Evolutionary conservation across 2,888 invertebrate species (phyloP), one percentile per base, ranked within the genome.

Genomic region (Steinernema scapterisci): DNA sequence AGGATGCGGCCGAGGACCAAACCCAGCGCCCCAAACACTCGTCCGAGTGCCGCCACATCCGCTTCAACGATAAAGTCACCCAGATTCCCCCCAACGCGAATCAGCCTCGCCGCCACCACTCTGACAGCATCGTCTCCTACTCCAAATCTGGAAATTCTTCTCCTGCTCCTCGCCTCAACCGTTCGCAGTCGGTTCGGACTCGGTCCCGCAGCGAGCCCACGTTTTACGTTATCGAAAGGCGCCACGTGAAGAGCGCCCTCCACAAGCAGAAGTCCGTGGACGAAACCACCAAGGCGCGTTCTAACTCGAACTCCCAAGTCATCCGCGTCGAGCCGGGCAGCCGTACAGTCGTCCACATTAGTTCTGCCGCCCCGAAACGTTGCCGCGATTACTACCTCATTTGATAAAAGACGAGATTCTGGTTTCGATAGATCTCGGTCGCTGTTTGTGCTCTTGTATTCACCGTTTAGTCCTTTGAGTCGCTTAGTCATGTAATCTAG

Each of bases 141-240:
- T 16, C 38, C 38, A 38, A 38, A 38, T 38, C 38, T 9, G 9
- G 38, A 3, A 38, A 38, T 9, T 38, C 38, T 38, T 21, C 27
- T 16, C 13, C 31, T 31, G 63, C 27, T 13, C 38, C 63, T 25
- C 63, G 38, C 16, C 31, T 54, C 21, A 25, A 27, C 1, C 63
- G 31, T 16, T 63, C 63, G 11, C 63, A 63, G 31, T 63, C 63
- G 2, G 38, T 16, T 16, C 63, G 63, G 3, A 38, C 63, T 2
- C 63, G 63, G n/a, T 63, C 63, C 63, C 63, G 63, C 63, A 63
- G 63, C 63, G 63, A 63, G 31, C 63, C 63, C 27, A 63, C 63
- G 16, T 63, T 63, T 27, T 63, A 31, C 63, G 63, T 63, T 13
- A 63, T 63, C 38, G 63, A 63, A 19, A 21, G 63, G 13, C 63